Conservation (phyloP, 2,113 vertebrate genomes). For the Talpa occidentalis region DNA sequence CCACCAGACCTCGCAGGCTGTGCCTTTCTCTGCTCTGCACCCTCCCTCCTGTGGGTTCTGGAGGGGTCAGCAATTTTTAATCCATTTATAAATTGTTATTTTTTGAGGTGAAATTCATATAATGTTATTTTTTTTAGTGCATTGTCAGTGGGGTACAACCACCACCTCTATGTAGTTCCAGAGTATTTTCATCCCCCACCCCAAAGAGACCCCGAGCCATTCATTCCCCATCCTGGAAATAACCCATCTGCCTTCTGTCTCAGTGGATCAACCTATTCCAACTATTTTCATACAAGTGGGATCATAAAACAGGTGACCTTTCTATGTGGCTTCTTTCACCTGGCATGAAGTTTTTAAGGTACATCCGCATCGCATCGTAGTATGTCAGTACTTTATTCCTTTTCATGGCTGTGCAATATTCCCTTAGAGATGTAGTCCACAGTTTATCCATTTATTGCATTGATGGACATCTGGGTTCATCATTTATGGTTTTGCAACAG, state of each 20-base stretch:
- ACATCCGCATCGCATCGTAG: too few relatives aligned
- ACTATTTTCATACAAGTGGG: too few relatives aligned
- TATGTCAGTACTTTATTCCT: background rate
- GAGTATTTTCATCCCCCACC: too few relatives aligned
- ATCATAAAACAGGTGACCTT: too few relatives aligned
- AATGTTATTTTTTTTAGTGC: background rate
- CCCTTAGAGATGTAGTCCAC: fast-evolving
- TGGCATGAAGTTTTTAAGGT: too few relatives aligned
- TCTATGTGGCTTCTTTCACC: too few relatives aligned
- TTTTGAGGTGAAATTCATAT: background rate
- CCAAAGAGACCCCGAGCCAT: background rate
- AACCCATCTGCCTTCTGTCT: background rate
- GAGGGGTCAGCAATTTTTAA: background rate
- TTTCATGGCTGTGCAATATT: background rate
- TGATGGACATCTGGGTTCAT: fast-evolving
- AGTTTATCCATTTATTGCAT: fast-evolving
- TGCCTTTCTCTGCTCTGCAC: background rate
- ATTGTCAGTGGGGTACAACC: too few relatives aligned
- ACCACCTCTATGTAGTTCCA: background rate
- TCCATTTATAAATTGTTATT: background rate
- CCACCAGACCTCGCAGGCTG: background rate
- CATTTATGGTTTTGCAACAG: background rate
- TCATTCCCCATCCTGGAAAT: fast-evolving
- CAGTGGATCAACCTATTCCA: background rate
- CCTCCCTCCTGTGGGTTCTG: background rate